Evolutionary conservation across 2,888 invertebrate genomes (phyloP).

Genomic region (Terebella lapidaria): DNA sequence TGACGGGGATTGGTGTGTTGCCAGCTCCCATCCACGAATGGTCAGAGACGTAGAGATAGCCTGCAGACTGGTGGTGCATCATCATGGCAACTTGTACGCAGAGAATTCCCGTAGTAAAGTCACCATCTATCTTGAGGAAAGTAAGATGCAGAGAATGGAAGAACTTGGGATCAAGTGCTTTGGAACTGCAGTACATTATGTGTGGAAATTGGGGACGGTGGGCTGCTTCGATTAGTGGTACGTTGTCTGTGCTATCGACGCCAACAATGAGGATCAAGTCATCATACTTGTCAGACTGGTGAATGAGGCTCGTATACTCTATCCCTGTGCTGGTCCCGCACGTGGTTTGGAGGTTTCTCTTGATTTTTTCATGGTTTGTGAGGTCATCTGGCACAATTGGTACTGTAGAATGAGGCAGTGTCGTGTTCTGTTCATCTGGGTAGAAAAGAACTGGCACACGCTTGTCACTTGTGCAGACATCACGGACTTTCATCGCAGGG

Average conservation of each 20-base stretch:
- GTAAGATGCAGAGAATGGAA: constrained; percentile 11
- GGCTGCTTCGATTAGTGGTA: constrained; percentile 16
- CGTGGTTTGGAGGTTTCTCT: neutral
- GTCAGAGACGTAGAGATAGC: constrained; percentile 22
- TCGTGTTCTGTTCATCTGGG: constrained; percentile 21
- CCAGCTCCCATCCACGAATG: constrained; percentile 13
- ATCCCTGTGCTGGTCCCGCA: constrained; percentile 2
- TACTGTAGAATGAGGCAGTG: constrained; percentile 16
- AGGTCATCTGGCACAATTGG: constrained; percentile 5
- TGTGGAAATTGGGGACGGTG: constrained; percentile 19
- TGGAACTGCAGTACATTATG: constrained; percentile 21
- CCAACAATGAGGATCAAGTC: constrained; percentile 17
- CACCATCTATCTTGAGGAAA: constrained; percentile 9
- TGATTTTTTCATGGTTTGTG: constrained; percentile 6
- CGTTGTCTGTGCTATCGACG: constrained; percentile 2
- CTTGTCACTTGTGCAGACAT: neutral
- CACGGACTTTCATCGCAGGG: constrained; percentile 8
- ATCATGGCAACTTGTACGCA: constrained; percentile 21
- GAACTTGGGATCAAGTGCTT: neutral
- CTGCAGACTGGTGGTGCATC: constrained; percentile 23
- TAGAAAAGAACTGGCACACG: constrained; percentile 15
- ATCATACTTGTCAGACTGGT: neutral
- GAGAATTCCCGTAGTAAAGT: neutral
- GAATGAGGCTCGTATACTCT: neutral
- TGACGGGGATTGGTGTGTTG: neutral